These are phyloP conservation scores for Morelia viridis DNA, from an alignment of 2,797 vertebrate species.

Conservation along the genomic window DNA sequence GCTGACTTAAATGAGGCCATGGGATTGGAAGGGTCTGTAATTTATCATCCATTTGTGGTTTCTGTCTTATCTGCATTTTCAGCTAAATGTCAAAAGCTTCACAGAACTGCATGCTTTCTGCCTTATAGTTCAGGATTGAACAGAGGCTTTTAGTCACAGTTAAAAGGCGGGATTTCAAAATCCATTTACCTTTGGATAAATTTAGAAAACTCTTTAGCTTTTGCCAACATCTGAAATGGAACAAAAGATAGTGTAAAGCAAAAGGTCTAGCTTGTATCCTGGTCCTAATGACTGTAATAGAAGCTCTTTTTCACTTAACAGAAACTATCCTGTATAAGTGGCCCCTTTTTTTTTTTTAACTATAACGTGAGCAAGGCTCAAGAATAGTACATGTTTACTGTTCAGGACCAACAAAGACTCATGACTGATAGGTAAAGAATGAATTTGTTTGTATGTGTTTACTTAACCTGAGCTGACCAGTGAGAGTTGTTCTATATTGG, in stretches of 20 bases:
- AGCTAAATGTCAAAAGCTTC: neutral
- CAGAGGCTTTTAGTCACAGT: neutral
- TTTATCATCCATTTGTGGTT: neutral
- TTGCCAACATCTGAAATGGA: conserved; percentile 31
- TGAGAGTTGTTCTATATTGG: too few species aligned
- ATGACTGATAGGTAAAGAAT: too few species aligned
- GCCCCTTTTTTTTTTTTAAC: neutral
- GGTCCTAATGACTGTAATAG: neutral
- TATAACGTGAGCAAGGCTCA: neutral
- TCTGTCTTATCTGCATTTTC: conserved; percentile 14
- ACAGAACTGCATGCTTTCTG: neutral
- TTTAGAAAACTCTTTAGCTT: conserved; percentile 20
- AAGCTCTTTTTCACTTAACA: neutral
- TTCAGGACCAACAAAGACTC: too few species aligned
- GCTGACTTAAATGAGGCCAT: neutral
- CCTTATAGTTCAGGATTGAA: neutral
- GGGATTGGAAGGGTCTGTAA: neutral
- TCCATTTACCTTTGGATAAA: conserved; percentile 20
- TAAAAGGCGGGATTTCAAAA: conserved; percentile 3
- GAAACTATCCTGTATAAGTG: neutral
- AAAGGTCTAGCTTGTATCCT: neutral
- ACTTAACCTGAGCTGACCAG: too few species aligned
- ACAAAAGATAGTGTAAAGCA: neutral
- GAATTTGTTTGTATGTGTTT: too few species aligned
- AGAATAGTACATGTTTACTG: neutral